Evolutionary conservation across 2,797 vertebrate species (phyloP).

Genomic region (Lepidocolaptes lacrymiger): DNA sequence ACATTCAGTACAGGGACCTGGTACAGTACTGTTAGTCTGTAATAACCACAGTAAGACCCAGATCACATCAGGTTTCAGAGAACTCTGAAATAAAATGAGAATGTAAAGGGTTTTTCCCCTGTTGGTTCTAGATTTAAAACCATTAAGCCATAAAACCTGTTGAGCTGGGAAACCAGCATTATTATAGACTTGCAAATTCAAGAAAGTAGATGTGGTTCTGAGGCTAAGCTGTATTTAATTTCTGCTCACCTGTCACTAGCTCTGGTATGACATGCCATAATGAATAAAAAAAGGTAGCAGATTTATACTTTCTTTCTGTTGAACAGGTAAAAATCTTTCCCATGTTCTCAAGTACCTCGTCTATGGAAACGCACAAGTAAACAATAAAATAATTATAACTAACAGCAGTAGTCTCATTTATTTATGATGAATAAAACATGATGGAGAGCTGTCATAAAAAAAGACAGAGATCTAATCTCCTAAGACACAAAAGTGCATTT

Average conservation of each 20-base stretch:
- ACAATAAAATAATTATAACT: conserved; percentile 18
- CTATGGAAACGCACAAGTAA: conserved; percentile 10
- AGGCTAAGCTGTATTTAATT: neutral
- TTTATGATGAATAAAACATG: conserved; percentile 55
- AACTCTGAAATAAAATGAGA: neutral
- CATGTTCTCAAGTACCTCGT: neutral
- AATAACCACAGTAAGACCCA: neutral
- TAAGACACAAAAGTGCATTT: conserved; percentile 24
- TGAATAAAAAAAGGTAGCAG: neutral
- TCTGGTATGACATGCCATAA: neutral
- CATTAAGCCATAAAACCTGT: neutral
- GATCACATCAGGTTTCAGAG: neutral
- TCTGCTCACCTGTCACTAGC: neutral
- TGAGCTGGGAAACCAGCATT: neutral
- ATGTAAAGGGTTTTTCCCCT: accelerated
- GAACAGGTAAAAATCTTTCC: neutral
- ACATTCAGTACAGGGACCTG: neutral
- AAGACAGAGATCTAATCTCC: conserved; percentile 19
- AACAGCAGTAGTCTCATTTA: conserved; percentile 21
- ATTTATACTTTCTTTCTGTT: neutral
- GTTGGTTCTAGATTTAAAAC: neutral
- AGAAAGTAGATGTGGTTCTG: neutral
- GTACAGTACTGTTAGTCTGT: accelerated
- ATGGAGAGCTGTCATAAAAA: conserved; percentile 33
- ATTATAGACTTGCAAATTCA: neutral